Evolutionary conservation across 2,113 vertebrate genomes (phyloP).

Genomic region (Alaudala cheleensis): DNA sequence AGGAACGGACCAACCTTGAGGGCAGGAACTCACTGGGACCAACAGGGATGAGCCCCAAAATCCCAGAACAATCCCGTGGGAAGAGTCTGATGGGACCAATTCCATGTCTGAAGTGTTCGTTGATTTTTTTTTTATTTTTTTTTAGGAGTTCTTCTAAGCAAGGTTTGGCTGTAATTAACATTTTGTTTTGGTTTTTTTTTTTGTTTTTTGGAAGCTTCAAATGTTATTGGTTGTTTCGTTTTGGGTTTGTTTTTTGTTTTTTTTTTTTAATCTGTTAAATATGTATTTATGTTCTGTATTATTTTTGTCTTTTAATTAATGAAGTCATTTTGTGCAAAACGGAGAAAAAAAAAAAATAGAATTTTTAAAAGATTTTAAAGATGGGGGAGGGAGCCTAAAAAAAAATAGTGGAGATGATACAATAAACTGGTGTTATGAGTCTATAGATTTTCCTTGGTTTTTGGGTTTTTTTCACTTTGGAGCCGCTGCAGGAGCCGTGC

Average conservation of each 20-base stretch:
- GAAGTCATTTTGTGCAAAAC: slow-evolving; percentile 71
- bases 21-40: slow-evolving; percentile 53
- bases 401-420: slow-evolving; percentile 54
- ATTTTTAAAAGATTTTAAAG: slow-evolving; percentile 65
- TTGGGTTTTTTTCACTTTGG: neutral
- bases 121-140: neutral
- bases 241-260: slow-evolving; percentile 26
- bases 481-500: neutral
- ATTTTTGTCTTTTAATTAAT: slow-evolving; percentile 82
- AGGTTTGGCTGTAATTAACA: slow-evolving; percentile 79
- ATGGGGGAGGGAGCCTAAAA: slow-evolving; percentile 4
- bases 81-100: slow-evolving; percentile 53
- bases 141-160: slow-evolving; percentile 55
- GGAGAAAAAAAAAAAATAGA: slow-evolving; percentile 70
- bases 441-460: slow-evolving; percentile 36
- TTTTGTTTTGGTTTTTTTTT: neutral
- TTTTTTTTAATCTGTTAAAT: slow-evolving; percentile 75
- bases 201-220: slow-evolving; percentile 67
- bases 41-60: neutral
- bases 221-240: slow-evolving; percentile 44
- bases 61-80: neutral
- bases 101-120: slow-evolving; percentile 36
- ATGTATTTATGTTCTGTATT: slow-evolving; percentile 92
- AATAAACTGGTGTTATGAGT: slow-evolving; percentile 61
- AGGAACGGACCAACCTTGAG: slow-evolving; percentile 69